Conservation (phyloP, 1,140 invertebrate species). For the Drosophila pachea region DNA sequence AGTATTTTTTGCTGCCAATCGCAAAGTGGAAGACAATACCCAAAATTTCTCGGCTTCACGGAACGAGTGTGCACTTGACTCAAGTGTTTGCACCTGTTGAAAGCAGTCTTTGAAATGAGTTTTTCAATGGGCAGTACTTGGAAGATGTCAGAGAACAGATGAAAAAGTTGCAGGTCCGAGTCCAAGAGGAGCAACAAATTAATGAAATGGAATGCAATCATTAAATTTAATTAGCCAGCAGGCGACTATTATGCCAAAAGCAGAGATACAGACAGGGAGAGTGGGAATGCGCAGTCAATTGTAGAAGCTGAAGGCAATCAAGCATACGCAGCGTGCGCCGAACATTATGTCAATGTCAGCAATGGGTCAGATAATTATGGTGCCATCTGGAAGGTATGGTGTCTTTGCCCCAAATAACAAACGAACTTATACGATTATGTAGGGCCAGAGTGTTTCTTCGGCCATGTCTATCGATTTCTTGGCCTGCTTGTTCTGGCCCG, state of each 20-base stretch:
- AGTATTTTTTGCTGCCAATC: too few relatives aligned
- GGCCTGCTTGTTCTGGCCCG: background rate
- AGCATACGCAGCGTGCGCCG: slow-evolving; percentile 58
- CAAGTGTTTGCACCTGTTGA: slow-evolving; percentile 2
- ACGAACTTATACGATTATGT: slow-evolving; percentile 62
- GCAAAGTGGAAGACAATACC: too few relatives aligned
- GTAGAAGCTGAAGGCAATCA: slow-evolving; percentile 46
- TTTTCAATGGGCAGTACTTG: slow-evolving; percentile 13
- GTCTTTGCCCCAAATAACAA: slow-evolving; percentile 63
- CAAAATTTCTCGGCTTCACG: too few relatives aligned
- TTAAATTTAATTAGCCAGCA: slow-evolving; percentile 68
- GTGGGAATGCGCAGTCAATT: slow-evolving; percentile 22
- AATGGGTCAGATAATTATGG: slow-evolving; percentile 66
- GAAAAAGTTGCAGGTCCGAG: slow-evolving; percentile 37
- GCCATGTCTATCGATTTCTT: slow-evolving; percentile 15
- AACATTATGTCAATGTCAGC: slow-evolving; percentile 68
- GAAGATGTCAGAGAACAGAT: slow-evolving; percentile 43
- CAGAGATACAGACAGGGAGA: background rate
- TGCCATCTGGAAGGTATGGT: slow-evolving; percentile 24
- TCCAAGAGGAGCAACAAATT: background rate
- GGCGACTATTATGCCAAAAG: slow-evolving; percentile 16
- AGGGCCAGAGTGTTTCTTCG: background rate
- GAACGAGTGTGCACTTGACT: background rate
- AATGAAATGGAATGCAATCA: slow-evolving; percentile 58
- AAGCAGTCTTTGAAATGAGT: slow-evolving; percentile 8